phyloP scores from a whole-genome alignment of 2,113 vertebrate genomes.

The Alethe diademata region DNA sequence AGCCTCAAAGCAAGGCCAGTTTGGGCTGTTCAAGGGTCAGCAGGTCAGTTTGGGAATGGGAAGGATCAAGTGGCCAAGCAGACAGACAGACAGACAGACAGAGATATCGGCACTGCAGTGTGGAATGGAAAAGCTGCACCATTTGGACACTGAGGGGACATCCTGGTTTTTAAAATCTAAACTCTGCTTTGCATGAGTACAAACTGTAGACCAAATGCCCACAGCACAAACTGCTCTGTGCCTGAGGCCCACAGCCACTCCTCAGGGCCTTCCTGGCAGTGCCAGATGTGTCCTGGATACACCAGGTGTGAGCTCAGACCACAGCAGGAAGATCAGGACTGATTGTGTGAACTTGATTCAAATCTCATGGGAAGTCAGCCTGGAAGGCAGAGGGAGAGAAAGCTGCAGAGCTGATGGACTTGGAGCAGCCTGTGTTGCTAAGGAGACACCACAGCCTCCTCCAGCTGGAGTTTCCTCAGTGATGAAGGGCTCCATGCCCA shows the following conservation, averaged over 20 bases:
- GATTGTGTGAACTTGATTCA: not conserved
- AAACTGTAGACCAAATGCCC: not conserved
- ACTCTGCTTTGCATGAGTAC: not conserved
- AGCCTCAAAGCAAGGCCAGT: not conserved
- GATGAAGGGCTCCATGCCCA: not conserved
- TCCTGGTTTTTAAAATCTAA: not conserved
- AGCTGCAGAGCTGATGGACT: not conserved
- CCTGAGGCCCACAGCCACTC: not conserved
- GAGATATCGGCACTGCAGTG: not conserved
- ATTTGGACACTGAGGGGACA: not conserved
- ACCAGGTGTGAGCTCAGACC: not conserved
- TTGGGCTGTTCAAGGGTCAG: not conserved
- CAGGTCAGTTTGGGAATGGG: not conserved
- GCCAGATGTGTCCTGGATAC: not conserved
- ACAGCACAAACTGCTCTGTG: not conserved
- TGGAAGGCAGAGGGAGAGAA: not conserved
- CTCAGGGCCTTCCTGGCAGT: not conserved
- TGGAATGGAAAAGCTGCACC: not conserved
- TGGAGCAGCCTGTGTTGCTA: slow-evolving; percentile 7
- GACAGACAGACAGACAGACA: not conserved
- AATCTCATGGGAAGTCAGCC: not conserved
- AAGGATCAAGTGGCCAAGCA: not conserved
- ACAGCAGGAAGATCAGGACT: not conserved
- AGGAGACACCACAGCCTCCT: not conserved
- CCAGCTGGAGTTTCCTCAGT: not conserved